Base-by-base conservation (phyloP, 2,888 invertebrate genomes). In the Trachelus tabidus region DNA sequence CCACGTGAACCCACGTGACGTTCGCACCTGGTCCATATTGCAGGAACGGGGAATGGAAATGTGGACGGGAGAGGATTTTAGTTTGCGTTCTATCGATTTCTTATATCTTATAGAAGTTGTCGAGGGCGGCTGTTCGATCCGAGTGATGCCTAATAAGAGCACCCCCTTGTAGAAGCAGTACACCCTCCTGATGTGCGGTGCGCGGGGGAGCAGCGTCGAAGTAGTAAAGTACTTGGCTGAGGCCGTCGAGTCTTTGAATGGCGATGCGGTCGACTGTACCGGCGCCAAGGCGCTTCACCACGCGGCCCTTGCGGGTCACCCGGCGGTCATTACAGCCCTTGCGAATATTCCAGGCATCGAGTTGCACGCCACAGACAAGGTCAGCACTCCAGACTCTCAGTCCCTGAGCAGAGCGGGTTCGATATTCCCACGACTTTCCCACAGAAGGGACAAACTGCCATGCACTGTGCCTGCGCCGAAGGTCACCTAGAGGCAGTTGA, bases 281-380 rank as follows among this genome's bases (percentile, higher is more conserved):
- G 95, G 95, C 1, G 95, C 95, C 87, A 95, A 96, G 3, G 95
- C 96, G 0, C 93, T 97, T 12, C 96, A 96, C 85, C 94, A 96
- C 80, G 96, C 97, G 0, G 95, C 96, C 1, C 93, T 95, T 74
- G 94, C 95, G 40, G 97, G 97, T 0, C 95, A 96, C 90, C 92
- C 94, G 0, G 91, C 93, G 34, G 93, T 96, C 31, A 94, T 95
- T 4, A 93, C 93, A 75, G 92, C 95, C 73, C 92, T 97, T 34
- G 92, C 96, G 69, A 88, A 84, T 40, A 86, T 89, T 73, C 87
- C 89, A 73, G 95, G 95, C 9, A 95, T 95, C 23, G 93, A 94
- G 79, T 92, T 95, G 37, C 94, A 95, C 83, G 94, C 94, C 77
- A 93, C 93, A 81, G 95, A 96, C 89, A 95, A 95, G 94, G 96